Percentiles rank a stretch among this genome's conserved stretches.
These are phyloP conservation scores for Sipunculus nudus DNA, from an alignment of 2,888 invertebrate genomes.

Conservation along the genomic window DNA sequence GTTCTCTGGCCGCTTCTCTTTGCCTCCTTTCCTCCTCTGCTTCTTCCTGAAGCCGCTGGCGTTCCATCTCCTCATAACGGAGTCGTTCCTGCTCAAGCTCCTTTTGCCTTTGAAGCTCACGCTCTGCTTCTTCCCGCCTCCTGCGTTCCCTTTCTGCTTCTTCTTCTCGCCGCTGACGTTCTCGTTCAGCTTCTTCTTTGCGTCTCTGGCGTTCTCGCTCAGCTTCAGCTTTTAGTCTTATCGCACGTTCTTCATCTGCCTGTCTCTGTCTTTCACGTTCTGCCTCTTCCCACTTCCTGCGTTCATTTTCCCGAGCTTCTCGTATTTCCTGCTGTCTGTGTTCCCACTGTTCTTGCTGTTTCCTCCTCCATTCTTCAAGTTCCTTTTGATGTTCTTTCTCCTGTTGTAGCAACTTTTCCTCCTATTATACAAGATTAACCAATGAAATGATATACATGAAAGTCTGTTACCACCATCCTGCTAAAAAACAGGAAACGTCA, in stretches of 20 bases:
- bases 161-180: conserved; percentile 38
- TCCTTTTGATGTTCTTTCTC: conserved; percentile 33
- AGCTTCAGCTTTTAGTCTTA: no score
- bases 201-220: no score
- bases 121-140: conserved; percentile 29
- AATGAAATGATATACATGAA: no score
- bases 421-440: not conserved
- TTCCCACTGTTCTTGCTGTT: no score
- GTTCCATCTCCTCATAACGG: conserved; percentile 45
- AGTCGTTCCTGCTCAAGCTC: conserved; percentile 37
- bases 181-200: conserved; percentile 11
- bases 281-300: no score
- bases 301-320: no score
- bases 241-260: no score
- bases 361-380: conserved; percentile 23
- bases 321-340: no score
- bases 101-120: not conserved
- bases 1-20: not conserved
- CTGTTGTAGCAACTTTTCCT: conserved; percentile 9
- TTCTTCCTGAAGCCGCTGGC: conserved; percentile 40
- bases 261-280: no score
- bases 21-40: conserved; percentile 5
- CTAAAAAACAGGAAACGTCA: no score
- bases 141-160: conserved; percentile 34
- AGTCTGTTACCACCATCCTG: no score